Evolutionary conservation across 2,797 vertebrate genomes (phyloP), one percentile per base, ranked within the genome.

Genomic region (Enteromius viviparus): DNA sequence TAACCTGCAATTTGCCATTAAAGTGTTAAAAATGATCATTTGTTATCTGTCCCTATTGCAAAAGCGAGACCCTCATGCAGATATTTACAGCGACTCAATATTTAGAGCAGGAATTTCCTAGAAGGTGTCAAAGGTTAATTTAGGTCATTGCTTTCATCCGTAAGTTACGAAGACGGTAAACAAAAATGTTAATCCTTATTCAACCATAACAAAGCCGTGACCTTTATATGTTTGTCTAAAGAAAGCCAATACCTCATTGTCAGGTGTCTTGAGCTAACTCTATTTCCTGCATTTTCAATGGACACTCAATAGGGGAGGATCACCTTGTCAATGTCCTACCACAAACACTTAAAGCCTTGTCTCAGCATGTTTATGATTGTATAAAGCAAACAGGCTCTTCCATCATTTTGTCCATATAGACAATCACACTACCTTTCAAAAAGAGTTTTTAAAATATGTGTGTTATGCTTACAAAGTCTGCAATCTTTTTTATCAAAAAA

Each of bases 211-310:
- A 71, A 78, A 83, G 21, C 23, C 21, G 26, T 83, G 74, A 77
- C 74, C 74, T 77, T 69, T 69, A 49, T 40, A 37, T 71, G 53
- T 78, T 78, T 82, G 68, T 78, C 51, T 45, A 19, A 70, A 71
- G 75, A 23, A 71, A 47, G 51, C 23, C 15, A 4, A 70, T 70
- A 70, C 4, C 15, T 49, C 32, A 77, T 83, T 60, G 51, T 70
- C 64, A 62, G 75, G 29, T 51, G 15, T 83, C n/a, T 78, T 37
- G 15, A 58, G 53, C 51, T 60, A 55, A 62, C 82, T 49, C 62
- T 3, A 70, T 62, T 78, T 78, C 66, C 55, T 78, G 74, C 42
- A 47, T 78, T 83, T 49, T 78, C 65, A n/a, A 49, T 60, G 5
- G 29, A 64, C 62, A 49, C 7, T 78, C 21, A 64, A 64, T 62